Evolutionary conservation across 2,113 vertebrate species (phyloP), one percentile per base, ranked within the genome.

Genomic region (Cheirogaleus medius): DNA sequence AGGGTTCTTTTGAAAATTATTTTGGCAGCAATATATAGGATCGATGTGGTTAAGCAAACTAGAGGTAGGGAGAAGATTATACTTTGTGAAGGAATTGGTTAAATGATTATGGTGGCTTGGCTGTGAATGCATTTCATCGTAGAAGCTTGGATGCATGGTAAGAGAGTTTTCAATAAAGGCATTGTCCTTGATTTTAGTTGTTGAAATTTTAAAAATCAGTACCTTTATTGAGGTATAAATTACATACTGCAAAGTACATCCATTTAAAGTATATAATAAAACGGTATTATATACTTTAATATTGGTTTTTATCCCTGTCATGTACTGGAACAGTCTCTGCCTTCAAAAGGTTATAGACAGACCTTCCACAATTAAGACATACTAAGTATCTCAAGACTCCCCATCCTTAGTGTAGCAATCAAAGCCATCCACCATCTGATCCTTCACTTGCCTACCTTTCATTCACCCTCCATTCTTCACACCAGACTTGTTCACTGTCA

Each of bases 141-240:
- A 68, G 1, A 87, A 69, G 8, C 27, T 8, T 89, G 21, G 23
- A 77, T 29, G 7, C 39, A 42, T 52, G 4, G n/a, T 56, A 60
- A 89, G 14, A 47, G n/a, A 87, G 73, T 89, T 47, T 39, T 91
- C 42, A 60, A 15, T 86, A 76, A 80, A 93, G 64, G 58, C 77
- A 87, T 2, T 12, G n/a, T 64, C 47, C 34, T 93, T 97, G n/a
- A 68, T 85, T 91, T 91, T 77, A 91, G 5, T 84, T 85, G 49
- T 66, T 69, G 47, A 80, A 80, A 47, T 83, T 78, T 83, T 39
- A 71, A 84, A 84, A 88, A 32, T 64, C 8, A 47, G 13, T 47
- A 47, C 47, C 37, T 84, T 86, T 78, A 73, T 54, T 60, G 39
- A 58, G 18, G 37, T 29, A 66, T 94, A 63, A 86, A 37, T 92